A percentile compares a stretch with the other conserved stretches of the same genome.
These are phyloP conservation scores for Ylistrum balloti DNA, from an alignment of 1,140 invertebrate genomes.

Conservation along the genomic window DNA sequence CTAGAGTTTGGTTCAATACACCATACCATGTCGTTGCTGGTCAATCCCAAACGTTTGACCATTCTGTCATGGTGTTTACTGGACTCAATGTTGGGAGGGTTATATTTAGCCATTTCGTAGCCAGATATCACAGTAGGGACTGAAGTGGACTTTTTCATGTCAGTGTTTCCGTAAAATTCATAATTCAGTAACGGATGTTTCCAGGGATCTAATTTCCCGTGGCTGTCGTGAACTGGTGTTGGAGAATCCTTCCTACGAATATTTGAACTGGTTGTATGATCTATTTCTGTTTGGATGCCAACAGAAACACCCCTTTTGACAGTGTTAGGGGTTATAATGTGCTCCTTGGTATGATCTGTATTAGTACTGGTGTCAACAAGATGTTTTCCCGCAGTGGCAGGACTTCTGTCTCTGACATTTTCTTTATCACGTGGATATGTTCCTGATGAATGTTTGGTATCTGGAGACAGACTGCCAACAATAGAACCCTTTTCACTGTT, in stretches of 20 bases:
- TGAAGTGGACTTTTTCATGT: background rate
- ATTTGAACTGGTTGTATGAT: background rate
- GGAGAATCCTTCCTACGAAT: background rate
- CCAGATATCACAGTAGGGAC: conserved; percentile 25
- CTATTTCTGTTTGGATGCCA: background rate
- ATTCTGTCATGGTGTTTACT: background rate
- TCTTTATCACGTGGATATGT: background rate
- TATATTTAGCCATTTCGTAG: conserved; percentile 1
- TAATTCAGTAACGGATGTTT: background rate
- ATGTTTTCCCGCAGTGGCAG: background rate
- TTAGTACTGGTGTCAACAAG: background rate
- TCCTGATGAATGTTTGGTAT: background rate
- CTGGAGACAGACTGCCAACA: background rate
- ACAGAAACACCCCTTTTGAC: background rate
- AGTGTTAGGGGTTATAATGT: background rate
- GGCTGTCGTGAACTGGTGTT: background rate
- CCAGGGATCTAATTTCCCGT: background rate
- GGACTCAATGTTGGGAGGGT: conserved; percentile 25
- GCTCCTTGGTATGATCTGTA: background rate
- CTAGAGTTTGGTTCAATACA: background rate
- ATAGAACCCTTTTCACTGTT: background rate
- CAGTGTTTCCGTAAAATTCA: background rate
- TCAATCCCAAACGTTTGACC: background rate
- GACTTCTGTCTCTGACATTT: background rate
- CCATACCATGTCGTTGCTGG: conserved; percentile 5